phyloP scores from a whole-genome alignment of 2,113 vertebrate species.

The Cricetomys ansorgei region DNA sequence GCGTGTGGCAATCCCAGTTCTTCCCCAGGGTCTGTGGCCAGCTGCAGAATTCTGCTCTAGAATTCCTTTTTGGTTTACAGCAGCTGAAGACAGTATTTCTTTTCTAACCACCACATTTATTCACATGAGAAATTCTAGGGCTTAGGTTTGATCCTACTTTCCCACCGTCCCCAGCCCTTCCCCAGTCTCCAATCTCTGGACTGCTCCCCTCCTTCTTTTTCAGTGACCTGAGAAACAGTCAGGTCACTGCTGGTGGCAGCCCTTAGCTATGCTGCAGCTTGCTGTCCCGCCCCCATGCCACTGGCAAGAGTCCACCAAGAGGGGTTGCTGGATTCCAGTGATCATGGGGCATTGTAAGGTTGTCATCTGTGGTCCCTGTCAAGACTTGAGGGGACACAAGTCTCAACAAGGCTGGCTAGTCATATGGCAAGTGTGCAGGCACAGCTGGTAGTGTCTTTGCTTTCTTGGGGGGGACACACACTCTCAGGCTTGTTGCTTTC shows the following conservation, averaged over 20 bases:
- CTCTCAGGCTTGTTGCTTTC: background rate
- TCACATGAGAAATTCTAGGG: conserved; percentile 40
- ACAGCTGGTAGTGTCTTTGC: background rate
- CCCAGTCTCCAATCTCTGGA: background rate
- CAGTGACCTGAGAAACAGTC: background rate
- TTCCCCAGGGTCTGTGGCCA: conserved; percentile 54
- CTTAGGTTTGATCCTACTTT: conserved; percentile 43
- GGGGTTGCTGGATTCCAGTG: conserved; percentile 21
- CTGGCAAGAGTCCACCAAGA: background rate
- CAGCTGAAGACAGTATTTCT: conserved; percentile 69
- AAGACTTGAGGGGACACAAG: conserved; percentile 59
- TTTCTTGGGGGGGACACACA: conserved; percentile 39
- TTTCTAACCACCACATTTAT: conserved; percentile 74
- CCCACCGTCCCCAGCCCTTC: background rate
- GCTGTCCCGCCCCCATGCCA: background rate
- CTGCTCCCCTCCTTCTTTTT: background rate
- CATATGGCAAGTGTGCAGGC: conserved; percentile 60
- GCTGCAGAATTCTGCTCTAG: conserved; percentile 58
- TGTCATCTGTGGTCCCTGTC: conserved; percentile 69
- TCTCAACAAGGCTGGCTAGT: conserved; percentile 50
- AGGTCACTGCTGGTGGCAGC: background rate
- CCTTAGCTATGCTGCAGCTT: conserved; percentile 49
- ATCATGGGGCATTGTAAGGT: conserved; percentile 61
- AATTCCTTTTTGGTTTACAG: conserved; percentile 44
- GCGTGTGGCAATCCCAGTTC: conserved; percentile 40